Evolutionary conservation across 2,797 vertebrate genomes (phyloP).

Genomic region (Eulemur mongoz): DNA sequence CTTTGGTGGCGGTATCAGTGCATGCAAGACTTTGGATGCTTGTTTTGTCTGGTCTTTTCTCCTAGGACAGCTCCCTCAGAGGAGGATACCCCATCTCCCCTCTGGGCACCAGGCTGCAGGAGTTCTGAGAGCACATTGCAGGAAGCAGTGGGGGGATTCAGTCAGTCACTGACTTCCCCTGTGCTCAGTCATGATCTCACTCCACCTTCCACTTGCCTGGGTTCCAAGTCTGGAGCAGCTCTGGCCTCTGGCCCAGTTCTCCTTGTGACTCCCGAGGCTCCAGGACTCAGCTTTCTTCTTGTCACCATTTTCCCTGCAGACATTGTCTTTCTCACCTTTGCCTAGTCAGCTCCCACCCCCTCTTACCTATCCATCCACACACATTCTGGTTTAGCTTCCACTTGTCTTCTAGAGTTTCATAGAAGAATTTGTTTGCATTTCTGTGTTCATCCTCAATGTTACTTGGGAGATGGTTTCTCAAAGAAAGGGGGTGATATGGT

Average conservation of each 20-base stretch:
- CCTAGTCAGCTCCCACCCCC: no score
- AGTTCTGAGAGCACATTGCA: neutral
- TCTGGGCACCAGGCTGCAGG: neutral
- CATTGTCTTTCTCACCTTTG: neutral
- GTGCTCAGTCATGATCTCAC: neutral
- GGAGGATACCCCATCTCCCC: neutral
- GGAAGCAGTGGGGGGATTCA: no score
- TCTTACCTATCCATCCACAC: neutral
- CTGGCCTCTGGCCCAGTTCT: neutral
- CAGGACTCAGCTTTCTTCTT: no score
- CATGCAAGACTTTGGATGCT: neutral
- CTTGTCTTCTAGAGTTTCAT: neutral
- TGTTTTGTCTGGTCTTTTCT: neutral
- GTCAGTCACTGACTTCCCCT: neutral
- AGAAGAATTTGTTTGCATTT: neutral
- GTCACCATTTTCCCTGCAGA: neutral
- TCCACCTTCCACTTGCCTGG: neutral
- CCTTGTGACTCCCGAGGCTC: neutral
- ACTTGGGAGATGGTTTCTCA: neutral
- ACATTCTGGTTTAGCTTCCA: neutral
- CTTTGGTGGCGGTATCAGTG: no score
- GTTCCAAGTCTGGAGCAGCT: neutral
- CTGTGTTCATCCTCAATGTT: neutral
- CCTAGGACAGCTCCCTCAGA: neutral
- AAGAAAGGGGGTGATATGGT: neutral